Evolutionary conservation across 2,888 invertebrate genomes (phyloP), one percentile per base, ranked within the genome.

Genomic region (Campopleginae sp.): DNA sequence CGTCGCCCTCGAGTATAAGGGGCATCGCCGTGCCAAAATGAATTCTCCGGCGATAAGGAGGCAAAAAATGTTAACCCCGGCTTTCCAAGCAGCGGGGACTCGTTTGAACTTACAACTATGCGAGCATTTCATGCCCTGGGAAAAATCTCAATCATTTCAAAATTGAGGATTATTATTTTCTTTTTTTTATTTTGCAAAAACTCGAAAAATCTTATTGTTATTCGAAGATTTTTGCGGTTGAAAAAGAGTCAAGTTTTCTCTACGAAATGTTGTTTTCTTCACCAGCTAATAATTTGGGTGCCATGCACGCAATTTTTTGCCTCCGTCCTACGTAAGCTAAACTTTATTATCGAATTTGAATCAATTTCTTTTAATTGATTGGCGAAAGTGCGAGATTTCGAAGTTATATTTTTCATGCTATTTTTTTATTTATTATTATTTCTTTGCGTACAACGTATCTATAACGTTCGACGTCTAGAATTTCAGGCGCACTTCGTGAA

Each of bases 1-100:
- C 46, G 31, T 23, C 19, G 38, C 3, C 23, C 12, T 66, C 33
- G 19, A 42, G 12, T 14, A 42, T 42, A 38, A 33, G 38, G 38
- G 19, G 38, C n/a, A 68, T 68, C 14, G 23, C 14, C 46, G 68
- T 44, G 68, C 68, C 68, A 42, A 38, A 38, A 65, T 44, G 23
- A 68, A 68, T 44, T 27, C 23, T 23, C 23, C 44, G 46, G 31
- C 14, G 68, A 68, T 68, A 27, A 68, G n/a, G 46, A 17, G 68
- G 27, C 46, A 6, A 31, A 66, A 27, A 44, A 42, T 65, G 8
- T n/a, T 10, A 12, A 65, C n/a, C n/a, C n/a, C n/a, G n/a, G 10
- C 27, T 58, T 14, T 5, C 58, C 12, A 33, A 63, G 8, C 7
- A 3, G 38, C n/a, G 65, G 3, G 38, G 10, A 38, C 38, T 42